These are phyloP conservation scores for Dryococelus australis DNA, from an alignment of 2,888 invertebrate genomes.

Conservation along the genomic window DNA sequence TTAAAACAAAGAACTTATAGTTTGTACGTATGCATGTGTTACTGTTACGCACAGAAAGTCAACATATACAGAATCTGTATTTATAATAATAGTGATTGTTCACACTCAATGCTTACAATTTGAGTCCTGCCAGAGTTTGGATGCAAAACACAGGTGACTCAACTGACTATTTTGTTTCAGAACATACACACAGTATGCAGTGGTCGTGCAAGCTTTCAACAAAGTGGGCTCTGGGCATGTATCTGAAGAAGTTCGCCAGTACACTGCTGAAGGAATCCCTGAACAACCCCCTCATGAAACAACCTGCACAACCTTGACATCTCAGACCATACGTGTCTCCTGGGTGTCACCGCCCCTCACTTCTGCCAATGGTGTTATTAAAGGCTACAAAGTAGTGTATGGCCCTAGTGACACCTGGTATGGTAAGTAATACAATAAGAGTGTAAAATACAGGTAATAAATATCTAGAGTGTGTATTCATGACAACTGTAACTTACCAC, in stretches of 20 bases:
- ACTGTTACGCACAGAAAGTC: no score
- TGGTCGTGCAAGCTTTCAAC: conserved; percentile 94
- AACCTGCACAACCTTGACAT: conserved; percentile 90
- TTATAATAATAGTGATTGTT: no score
- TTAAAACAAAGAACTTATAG: no score
- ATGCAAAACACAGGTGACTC: neutral
- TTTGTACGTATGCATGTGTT: no score
- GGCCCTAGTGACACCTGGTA: conserved; percentile 93
- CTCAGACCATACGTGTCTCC: conserved; percentile 91
- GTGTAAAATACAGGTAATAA: neutral
- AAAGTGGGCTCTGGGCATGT: conserved; percentile 92
- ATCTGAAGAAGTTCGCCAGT: conserved; percentile 86
- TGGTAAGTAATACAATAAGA: conserved; percentile 68
- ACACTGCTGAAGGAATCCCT: conserved; percentile 93
- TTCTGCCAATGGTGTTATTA: conserved; percentile 92
- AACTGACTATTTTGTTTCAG: conserved; percentile 56
- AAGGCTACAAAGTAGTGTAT: conserved; percentile 94
- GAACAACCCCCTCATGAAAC: conserved; percentile 93
- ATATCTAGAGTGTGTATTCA: neutral
- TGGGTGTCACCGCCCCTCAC: conserved; percentile 94
- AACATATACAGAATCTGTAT: no score
- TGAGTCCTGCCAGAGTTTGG: no score
- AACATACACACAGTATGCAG: conserved; percentile 95
- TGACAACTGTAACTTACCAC: no score
- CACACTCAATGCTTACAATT: no score